Evolutionary conservation across 2,888 invertebrate species (phyloP).

Genomic region (Aphidoletes aphidimyza): DNA sequence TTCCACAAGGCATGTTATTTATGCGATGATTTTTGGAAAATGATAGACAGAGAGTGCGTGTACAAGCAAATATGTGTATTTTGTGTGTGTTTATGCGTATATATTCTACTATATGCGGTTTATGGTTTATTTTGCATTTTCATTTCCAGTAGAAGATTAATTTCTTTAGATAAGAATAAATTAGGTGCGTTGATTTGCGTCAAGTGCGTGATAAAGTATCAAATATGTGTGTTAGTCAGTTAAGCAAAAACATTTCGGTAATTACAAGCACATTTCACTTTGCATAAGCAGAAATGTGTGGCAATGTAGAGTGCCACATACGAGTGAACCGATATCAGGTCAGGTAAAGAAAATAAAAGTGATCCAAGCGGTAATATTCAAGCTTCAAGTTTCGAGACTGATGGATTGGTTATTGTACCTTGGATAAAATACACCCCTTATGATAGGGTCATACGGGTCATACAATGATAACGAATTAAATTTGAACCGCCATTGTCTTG

Average conservation of each 20-base stretch:
- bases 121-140: not conserved
- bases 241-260: conserved; percentile 2
- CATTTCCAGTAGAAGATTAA: conserved; percentile 52
- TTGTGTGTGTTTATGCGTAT: not conserved
- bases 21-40: too few relatives aligned
- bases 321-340: too few relatives aligned
- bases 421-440: too few relatives aligned
- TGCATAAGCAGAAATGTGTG: not conserved
- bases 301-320: too few relatives aligned
- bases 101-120: too few relatives aligned
- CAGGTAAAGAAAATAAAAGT: too few relatives aligned
- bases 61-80: not conserved
- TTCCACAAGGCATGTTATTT: too few relatives aligned
- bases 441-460: conserved; percentile 9
- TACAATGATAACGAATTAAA: not conserved
- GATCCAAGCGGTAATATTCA: too few relatives aligned
- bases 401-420: too few relatives aligned
- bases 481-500: not conserved
- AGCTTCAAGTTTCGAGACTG: too few relatives aligned
- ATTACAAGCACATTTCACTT: conserved; percentile 18
- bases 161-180: conserved; percentile 56
- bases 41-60: not conserved
- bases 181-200: conserved; percentile 56
- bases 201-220: conserved; percentile 56
- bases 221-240: conserved; percentile 55